Base-by-base conservation (phyloP, 1,140 invertebrate species). In the Sminthurinus signatus region DNA sequence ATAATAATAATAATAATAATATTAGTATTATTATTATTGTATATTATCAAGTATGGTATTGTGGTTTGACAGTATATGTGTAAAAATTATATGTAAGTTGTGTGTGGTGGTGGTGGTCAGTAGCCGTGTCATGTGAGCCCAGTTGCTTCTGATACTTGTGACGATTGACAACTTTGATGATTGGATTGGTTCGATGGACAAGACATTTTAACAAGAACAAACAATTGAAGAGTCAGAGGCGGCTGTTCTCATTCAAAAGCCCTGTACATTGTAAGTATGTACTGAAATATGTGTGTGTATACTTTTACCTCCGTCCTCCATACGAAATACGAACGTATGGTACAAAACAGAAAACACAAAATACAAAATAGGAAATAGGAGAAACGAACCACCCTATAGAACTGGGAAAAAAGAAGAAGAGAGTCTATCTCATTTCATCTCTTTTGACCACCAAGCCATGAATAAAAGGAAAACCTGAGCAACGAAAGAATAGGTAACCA, bases 371-470 rank as follows among this genome's bases (percentile, higher is more conserved):
- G n/a, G n/a, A n/a, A n/a, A n/a, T n/a, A n/a, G n/a, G 32, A 36
- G 32, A 36, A 36, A 36, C n/a, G n/a, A n/a, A n/a, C n/a, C n/a
- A n/a, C n/a, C n/a, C n/a, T n/a, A n/a, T n/a, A n/a, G n/a, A n/a
- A n/a, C n/a, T n/a, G 32, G 32, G 32, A 36, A 15, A 36, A 15
- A 36, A 36, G 5, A 15, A 36, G 32, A 15, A 15, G 5, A 15
- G 43, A 58, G 42, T 29, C 23, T 44, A 58, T 58, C 39, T 23
- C 28, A 43, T 58, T 39, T 44, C 56, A 58, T 58, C 56, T 58
- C 39, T 58, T 58, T 58, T 58, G 56, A 46, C 36, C 56, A 58
- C 21, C 56, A 58, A 42, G n/a, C 56, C 56, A 39, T 58, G 56
- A 58, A 58, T 36, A 36, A 36, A 36, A 36, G 5, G 32, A 8